phyloP scores from a whole-genome alignment of 2,888 invertebrate genomes.

The Cyclophora punctaria region DNA sequence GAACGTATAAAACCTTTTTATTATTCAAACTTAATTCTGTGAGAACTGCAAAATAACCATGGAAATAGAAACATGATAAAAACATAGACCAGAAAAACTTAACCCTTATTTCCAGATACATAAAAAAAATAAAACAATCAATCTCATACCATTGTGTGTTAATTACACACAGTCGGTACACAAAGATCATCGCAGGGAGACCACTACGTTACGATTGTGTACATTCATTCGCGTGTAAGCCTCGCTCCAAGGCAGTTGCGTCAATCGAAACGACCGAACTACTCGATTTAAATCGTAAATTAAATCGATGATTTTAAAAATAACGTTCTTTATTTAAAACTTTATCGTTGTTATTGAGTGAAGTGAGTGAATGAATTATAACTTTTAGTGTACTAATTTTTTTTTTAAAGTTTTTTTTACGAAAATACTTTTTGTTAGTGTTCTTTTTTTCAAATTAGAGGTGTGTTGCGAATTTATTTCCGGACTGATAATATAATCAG shows the following conservation, averaged over 20 bases:
- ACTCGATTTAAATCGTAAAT: constrained; percentile 36
- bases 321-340: not conserved
- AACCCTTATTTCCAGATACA: not conserved
- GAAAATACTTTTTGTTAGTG: not conserved
- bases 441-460: constrained; percentile 6
- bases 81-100: not conserved
- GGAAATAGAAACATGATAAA: too few species aligned
- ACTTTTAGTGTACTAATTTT: not conserved
- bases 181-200: constrained; percentile 14
- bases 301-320: constrained; percentile 12
- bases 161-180: not conserved
- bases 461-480: not conserved
- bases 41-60: too few species aligned
- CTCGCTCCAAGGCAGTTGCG: constrained; percentile 47
- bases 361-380: constrained; percentile 7
- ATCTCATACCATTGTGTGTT: constrained; percentile 1
- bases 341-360: constrained; percentile 9
- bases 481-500: constrained; percentile 1
- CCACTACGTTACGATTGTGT: constrained; percentile 5
- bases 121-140: constrained; percentile 1
- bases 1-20: too few species aligned
- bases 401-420: not conserved
- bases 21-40: too few species aligned
- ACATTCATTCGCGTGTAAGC: constrained; percentile 64
- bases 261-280: constrained; percentile 28